Conservation (phyloP, 2,797 vertebrate species). For the Brotula barbata region DNA sequence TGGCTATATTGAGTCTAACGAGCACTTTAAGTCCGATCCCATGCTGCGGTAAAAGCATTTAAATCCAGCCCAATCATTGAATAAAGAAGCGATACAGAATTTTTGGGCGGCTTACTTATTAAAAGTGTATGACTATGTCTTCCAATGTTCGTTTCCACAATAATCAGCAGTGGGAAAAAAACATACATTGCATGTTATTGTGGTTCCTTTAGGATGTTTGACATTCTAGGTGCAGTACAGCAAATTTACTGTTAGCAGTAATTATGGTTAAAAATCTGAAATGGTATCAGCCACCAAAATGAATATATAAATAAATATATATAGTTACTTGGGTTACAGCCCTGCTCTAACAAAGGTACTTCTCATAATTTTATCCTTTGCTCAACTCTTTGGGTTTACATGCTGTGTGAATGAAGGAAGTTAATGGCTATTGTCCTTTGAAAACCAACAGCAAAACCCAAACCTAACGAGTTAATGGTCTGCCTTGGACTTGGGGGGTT, state of each 20-base stretch:
- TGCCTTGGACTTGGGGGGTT: slow-evolving; percentile 48
- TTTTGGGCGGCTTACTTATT: slow-evolving; percentile 1
- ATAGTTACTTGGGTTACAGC: background rate
- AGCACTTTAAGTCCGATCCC: slow-evolving; percentile 32
- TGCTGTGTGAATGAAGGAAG: slow-evolving; percentile 13
- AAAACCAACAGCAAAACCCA: slow-evolving; percentile 33
- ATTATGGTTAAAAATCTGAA: background rate
- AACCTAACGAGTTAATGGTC: slow-evolving; percentile 57
- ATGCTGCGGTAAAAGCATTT: slow-evolving; percentile 15
- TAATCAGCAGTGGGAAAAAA: background rate
- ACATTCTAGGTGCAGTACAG: no score
- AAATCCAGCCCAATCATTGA: slow-evolving; percentile 11
- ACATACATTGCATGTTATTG: background rate
- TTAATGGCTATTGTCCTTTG: slow-evolving; percentile 22
- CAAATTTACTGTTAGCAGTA: no score
- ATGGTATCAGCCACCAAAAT: slow-evolving; percentile 1
- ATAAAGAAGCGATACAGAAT: slow-evolving; percentile 20
- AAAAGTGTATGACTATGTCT: slow-evolving; percentile 5
- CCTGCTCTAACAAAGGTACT: background rate
- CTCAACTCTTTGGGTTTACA: no score
- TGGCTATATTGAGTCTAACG: slow-evolving; percentile 48
- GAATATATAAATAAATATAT: background rate
- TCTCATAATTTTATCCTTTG: no score
- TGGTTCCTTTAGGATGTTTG: slow-evolving; percentile 10
- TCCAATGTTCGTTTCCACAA: slow-evolving; percentile 21